Percentiles rank a stretch among this genome's conserved stretches.
phyloP scores from a whole-genome alignment of 1,140 invertebrate species.

The Onthophagus taurus region DNA sequence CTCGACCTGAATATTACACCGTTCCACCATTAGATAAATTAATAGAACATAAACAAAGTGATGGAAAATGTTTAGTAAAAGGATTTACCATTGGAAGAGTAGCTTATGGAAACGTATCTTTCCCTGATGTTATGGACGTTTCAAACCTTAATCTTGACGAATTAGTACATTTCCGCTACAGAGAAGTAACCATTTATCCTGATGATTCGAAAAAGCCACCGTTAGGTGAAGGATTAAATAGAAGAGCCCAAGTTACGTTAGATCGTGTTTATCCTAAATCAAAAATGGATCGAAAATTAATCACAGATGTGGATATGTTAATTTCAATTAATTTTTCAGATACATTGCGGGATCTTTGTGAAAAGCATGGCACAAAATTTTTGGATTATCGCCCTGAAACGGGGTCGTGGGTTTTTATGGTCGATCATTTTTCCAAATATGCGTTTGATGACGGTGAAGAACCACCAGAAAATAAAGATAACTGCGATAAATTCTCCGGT shows the following conservation, averaged over 20 bases:
- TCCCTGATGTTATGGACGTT: slow-evolving; percentile 80
- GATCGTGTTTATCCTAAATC: slow-evolving; percentile 92
- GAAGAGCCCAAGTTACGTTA: slow-evolving; percentile 83
- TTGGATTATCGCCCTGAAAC: slow-evolving; percentile 91
- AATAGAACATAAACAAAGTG: slow-evolving; percentile 47
- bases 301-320: slow-evolving; percentile 72
- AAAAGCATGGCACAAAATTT: slow-evolving; percentile 80
- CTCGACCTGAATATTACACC: slow-evolving; percentile 69
- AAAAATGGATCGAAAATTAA: slow-evolving; percentile 68
- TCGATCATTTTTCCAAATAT: slow-evolving; percentile 96
- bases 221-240: slow-evolving; percentile 80
- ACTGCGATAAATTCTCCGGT: slow-evolving; percentile 3
- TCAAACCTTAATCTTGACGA: slow-evolving; percentile 82
- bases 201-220: slow-evolving; percentile 62
- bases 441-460: slow-evolving; percentile 53
- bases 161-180: slow-evolving; percentile 66
- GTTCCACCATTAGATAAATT: slow-evolving; percentile 73
- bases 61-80: slow-evolving; percentile 76
- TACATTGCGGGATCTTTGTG: slow-evolving; percentile 73
- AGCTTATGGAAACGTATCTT: slow-evolving; percentile 89
- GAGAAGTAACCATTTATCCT: slow-evolving; percentile 65
- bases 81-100: slow-evolving; percentile 83
- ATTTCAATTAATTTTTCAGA: slow-evolving; percentile 78
- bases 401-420: slow-evolving; percentile 92
- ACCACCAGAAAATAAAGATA: neutral